Conservation (phyloP, 2,888 invertebrate species). For the Rhimphoctona megacephalus region DNA sequence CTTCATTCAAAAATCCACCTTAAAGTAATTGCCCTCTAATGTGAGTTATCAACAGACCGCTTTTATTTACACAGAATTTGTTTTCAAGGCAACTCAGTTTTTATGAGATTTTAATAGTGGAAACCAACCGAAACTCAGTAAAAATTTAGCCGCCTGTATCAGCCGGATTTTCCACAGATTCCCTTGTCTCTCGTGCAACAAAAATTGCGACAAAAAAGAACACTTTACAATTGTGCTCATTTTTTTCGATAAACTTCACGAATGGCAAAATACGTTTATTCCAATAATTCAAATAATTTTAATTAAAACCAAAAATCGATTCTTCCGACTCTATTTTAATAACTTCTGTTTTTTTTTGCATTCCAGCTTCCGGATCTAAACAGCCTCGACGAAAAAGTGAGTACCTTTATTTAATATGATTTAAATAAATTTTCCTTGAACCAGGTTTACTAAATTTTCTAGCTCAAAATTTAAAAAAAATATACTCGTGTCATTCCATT, state of each 20-base stretch:
- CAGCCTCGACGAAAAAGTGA: conserved; percentile 83
- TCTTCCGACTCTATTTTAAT: background rate
- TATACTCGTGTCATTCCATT: background rate
- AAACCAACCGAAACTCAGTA: no score
- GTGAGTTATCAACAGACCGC: conserved; percentile 19
- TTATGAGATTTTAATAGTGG: no score
- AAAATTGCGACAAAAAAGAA: no score
- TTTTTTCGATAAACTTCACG: background rate
- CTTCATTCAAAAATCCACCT: background rate
- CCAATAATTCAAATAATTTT: background rate
- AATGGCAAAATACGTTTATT: background rate
- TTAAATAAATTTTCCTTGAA: background rate
- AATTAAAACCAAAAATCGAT: background rate
- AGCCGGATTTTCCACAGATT: no score
- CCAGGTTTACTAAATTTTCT: background rate
- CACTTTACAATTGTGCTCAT: background rate
- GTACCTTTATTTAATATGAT: conserved; percentile 65
- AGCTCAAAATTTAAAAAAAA: background rate
- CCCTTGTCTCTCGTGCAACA: no score
- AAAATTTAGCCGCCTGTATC: no score
- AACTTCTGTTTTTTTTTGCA: conserved; percentile 65
- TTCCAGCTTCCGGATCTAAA: conserved; percentile 82
- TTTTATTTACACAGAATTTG: background rate
- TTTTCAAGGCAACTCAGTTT: no score
- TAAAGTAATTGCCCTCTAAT: background rate